Evolutionary conservation across 2,888 invertebrate genomes (phyloP).

Genomic region (Nomada ruficornis): DNA sequence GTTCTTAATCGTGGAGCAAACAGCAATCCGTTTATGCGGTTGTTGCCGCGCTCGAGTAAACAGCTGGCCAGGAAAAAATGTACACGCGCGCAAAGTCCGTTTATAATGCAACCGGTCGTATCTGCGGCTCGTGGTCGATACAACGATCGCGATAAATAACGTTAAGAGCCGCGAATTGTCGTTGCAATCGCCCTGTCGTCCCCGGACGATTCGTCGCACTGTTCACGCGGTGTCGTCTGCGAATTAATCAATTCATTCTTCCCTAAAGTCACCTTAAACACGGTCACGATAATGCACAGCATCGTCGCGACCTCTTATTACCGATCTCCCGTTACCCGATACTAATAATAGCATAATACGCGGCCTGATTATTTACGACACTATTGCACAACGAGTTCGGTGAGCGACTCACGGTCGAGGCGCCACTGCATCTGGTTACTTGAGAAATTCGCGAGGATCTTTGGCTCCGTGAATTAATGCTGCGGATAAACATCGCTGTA

Average conservation of each 20-base stretch:
- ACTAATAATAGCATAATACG: conserved; percentile 50
- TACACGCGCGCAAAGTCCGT: conserved; percentile 51
- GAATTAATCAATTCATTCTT: conserved; percentile 1
- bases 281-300: conserved; percentile 17
- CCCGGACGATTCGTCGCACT: background rate
- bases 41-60: conserved; percentile 26
- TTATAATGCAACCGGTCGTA: conserved; percentile 29
- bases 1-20: conserved; percentile 42
- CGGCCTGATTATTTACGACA: conserved; percentile 44
- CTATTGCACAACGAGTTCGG: conserved; percentile 31
- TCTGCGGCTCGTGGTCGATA: conserved; percentile 15
- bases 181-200: background rate
- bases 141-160: conserved; percentile 36
- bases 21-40: conserved; percentile 37
- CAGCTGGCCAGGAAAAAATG: conserved; percentile 27
- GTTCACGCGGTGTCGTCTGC: background rate
- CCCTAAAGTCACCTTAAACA: background rate
- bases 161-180: background rate
- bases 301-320: conserved; percentile 28
- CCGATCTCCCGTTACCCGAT: conserved; percentile 20
- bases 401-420: conserved; percentile 12
- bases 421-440: conserved; percentile 24
- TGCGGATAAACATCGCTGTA: background rate
- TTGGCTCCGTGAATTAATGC: conserved; percentile 22
- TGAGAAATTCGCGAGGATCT: conserved; percentile 14